Conservation (phyloP, 2,888 invertebrate genomes). For the Halictus ligatus region DNA sequence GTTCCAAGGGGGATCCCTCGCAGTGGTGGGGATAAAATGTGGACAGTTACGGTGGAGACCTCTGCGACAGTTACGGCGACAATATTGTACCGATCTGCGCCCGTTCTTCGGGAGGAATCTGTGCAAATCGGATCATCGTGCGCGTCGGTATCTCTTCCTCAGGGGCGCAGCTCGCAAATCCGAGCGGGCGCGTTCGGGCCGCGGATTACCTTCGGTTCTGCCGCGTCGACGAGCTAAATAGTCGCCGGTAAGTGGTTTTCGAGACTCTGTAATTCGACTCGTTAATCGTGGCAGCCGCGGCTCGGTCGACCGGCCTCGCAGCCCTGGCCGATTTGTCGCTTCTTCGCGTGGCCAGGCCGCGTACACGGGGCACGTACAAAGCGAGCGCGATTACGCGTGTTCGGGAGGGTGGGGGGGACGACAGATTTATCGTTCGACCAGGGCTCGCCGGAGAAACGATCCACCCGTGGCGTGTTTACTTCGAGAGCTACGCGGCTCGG, state of each 20-base stretch:
- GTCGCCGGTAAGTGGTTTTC: constrained; percentile 53
- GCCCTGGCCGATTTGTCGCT: constrained; percentile 62
- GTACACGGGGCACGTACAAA: constrained; percentile 61
- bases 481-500: not conserved
- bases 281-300: constrained; percentile 52
- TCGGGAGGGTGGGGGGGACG: constrained; percentile 19
- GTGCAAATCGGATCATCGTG: not conserved
- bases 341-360: constrained; percentile 38
- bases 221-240: constrained; percentile 50
- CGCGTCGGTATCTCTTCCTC: constrained; percentile 1
- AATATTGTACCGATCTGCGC: not conserved
- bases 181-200: constrained; percentile 1
- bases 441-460: constrained; percentile 61
- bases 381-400: constrained; percentile 67
- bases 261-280: constrained; percentile 61
- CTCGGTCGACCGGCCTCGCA: not conserved
- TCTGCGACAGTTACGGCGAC: not conserved
- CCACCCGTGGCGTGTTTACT: constrained; percentile 55
- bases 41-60: not conserved
- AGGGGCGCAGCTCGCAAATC: not conserved
- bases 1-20: too few relatives aligned
- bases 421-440: constrained; percentile 67
- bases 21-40: not conserved
- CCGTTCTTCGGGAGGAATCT: not conserved
- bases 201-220: constrained; percentile 33